Percentiles rank a stretch among this genome's conserved stretches.
These are phyloP conservation scores for Trissoscelio sp. DNA, from an alignment of 2,888 invertebrate species.

Conservation along the genomic window DNA sequence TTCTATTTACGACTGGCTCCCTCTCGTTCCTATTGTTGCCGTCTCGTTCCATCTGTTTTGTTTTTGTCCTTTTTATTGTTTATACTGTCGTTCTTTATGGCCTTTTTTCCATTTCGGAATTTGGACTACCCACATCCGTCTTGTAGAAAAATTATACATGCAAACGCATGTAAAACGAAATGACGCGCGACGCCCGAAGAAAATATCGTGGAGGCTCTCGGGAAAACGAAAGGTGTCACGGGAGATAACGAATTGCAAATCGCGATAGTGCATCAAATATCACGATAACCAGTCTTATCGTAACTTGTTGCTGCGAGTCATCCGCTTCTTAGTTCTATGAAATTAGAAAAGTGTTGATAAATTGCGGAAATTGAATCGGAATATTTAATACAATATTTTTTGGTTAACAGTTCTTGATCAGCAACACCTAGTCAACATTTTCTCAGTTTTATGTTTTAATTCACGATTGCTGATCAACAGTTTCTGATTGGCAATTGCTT, in stretches of 20 bases:
- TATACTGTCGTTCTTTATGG: conserved; percentile 14
- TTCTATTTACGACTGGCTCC: conserved; percentile 50
- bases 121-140: conserved; percentile 9
- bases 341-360: background rate
- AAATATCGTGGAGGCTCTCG: conserved; percentile 1
- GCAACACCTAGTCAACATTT: no score
- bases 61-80: no score
- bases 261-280: conserved; percentile 47
- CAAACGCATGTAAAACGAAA: conserved; percentile 19
- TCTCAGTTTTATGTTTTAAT: no score
- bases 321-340: conserved; percentile 29
- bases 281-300: conserved; percentile 44
- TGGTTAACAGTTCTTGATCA: no score
- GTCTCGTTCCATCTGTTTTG: no score
- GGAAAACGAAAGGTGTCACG: conserved; percentile 13
- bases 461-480: no score
- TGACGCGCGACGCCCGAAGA: conserved; percentile 13
- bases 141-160: conserved; percentile 42
- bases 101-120: conserved; percentile 27
- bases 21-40: no score
- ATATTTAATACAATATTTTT: no score
- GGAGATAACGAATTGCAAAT: conserved; percentile 60
- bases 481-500: no score
- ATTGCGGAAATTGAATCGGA: no score
- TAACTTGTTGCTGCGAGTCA: conserved; percentile 56